phyloP scores from a whole-genome alignment of 2,113 vertebrate genomes.

The Antechinus stuartii region DNA sequence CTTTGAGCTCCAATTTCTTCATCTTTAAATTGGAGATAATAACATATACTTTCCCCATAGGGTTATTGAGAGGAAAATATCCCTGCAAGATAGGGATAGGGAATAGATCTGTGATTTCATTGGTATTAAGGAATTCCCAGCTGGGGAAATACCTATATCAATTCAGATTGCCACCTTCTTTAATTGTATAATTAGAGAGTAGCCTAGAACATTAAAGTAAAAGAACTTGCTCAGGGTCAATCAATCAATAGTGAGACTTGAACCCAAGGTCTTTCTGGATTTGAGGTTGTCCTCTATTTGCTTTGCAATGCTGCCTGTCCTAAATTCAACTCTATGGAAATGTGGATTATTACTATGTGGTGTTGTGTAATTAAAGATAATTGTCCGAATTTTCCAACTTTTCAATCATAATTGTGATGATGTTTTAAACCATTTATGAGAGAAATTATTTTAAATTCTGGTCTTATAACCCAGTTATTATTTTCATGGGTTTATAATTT shows the following conservation, averaged over 20 bases:
- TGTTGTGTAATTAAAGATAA: conserved; percentile 37
- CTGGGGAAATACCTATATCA: neutral
- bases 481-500: conserved; percentile 2
- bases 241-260: neutral
- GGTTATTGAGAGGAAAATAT: neutral
- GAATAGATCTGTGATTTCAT: neutral
- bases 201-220: neutral
- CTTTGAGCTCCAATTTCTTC: neutral
- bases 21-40: neutral
- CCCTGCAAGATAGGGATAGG: neutral
- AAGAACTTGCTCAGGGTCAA: neutral
- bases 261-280: neutral
- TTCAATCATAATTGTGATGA: neutral
- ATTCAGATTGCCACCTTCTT: neutral
- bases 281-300: neutral
- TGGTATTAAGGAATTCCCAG: neutral
- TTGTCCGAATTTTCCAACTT: conserved; percentile 16
- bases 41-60: neutral
- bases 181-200: neutral
- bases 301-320: neutral
- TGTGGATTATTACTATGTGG: neutral
- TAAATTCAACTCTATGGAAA: neutral
- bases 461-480: conserved; percentile 3
- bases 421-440: neutral
- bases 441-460: conserved; percentile 33